Evolutionary conservation across 1,140 invertebrate genomes (phyloP), one percentile per base, ranked within the genome.

Genomic region (Drosophila kikkawai): DNA sequence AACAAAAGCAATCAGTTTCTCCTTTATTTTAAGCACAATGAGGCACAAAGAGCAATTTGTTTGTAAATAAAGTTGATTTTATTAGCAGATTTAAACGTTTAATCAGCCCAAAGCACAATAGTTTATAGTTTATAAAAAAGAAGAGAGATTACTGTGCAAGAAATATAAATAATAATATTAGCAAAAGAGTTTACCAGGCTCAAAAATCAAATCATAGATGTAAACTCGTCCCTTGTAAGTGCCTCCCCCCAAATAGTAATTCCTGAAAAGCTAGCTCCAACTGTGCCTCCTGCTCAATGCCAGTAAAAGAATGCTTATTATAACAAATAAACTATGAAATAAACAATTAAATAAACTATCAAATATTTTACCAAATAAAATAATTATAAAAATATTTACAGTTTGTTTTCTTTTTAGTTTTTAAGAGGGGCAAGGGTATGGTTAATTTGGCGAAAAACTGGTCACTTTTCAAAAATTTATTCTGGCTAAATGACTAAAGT

Each of bases 141-240:
- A 11, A 12, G 19, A n/a, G 29, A 59, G 11, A 59, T 59, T 39
- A n/a, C 13, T 45, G 12, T 47, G 34, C 3, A 12, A 17, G 4
- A 13, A 36, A 47, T 66, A 69, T 37, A 1, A 29, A 29, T 66
- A 53, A 47, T n/a, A 13, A 41, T 66, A 69, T 37, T 66, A 45
- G 47, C n/a, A 13, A 41, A 29, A 44, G 48, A 42, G 17, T n/a
- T 9, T 71, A 42, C 47, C n/a, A 26, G 34, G 79, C 64, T 45
- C 69, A 80, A 80, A 37, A 37, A 8, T 51, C 32, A 15, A 80
- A 67, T 74, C 57, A 60, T 75, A 36, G 48, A 34, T 61, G 42
- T 67, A 48, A 45, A 45, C 17, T 36, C 32, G 32, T 36, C 19
- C 45, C 7, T 8, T 19, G n/a, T 22, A 56, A 56, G 53, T 56